Evolutionary conservation across 2,797 vertebrate genomes (phyloP).

Genomic region (Falco peregrinus): DNA sequence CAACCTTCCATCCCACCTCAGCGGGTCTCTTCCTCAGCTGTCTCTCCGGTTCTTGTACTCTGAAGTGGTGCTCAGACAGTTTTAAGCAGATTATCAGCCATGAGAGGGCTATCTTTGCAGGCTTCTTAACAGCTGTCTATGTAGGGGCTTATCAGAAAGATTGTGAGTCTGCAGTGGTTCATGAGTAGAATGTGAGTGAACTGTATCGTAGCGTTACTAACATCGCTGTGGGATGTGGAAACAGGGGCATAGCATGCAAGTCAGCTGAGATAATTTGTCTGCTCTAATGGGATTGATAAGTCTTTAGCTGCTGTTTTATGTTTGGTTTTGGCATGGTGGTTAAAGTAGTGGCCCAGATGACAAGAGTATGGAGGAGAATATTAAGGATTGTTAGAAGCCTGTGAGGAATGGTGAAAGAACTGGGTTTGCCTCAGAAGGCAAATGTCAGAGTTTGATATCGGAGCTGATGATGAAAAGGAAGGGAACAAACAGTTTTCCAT

Average conservation of each 20-base stretch:
- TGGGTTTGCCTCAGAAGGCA: background rate
- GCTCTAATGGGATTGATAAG: slow-evolving; percentile 29
- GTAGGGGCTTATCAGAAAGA: background rate
- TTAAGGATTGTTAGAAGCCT: background rate
- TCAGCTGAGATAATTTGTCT: slow-evolving; percentile 15
- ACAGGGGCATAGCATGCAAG: slow-evolving; percentile 1
- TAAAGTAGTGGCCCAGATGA: background rate
- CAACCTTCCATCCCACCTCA: background rate
- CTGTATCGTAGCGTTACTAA: background rate
- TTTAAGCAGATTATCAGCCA: background rate
- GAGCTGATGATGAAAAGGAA: background rate
- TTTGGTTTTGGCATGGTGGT: background rate
- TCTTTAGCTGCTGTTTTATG: background rate
- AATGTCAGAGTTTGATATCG: background rate
- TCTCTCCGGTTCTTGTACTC: background rate
- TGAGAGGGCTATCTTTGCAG: background rate
- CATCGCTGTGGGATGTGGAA: background rate
- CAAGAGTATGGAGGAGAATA: background rate
- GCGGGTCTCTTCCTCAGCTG: background rate
- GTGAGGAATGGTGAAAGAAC: background rate
- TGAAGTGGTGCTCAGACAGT: background rate
- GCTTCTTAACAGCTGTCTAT: background rate
- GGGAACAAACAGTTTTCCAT: background rate
- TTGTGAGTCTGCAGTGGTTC: background rate
- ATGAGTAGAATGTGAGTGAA: background rate